A percentile compares a stretch with the other conserved stretches of the same genome.
These are phyloP conservation scores for Iguana delicatissima DNA, from an alignment of 2,797 vertebrate genomes.

Conservation along the genomic window DNA sequence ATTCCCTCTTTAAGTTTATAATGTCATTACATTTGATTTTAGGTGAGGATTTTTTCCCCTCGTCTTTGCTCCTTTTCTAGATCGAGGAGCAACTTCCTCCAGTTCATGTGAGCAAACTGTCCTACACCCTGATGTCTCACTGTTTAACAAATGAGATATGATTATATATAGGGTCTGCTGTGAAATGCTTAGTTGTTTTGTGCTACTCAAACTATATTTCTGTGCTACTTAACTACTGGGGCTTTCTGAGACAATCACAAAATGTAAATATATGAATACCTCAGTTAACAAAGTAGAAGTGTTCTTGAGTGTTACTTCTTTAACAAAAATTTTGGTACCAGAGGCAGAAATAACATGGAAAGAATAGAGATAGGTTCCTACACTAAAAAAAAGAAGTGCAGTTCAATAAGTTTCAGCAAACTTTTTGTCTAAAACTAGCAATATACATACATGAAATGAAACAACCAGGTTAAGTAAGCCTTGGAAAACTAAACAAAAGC, in stretches of 20 bases:
- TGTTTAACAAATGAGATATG: background rate
- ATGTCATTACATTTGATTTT: background rate
- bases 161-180: background rate
- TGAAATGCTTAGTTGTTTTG: background rate
- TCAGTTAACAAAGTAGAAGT: too few species aligned
- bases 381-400: too few species aligned
- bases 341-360: too few species aligned
- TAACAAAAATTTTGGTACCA: too few species aligned
- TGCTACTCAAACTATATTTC: background rate
- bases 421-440: too few species aligned
- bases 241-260: background rate
- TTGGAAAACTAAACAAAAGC: too few species aligned
- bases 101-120: background rate
- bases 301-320: too few species aligned
- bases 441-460: too few species aligned
- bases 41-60: background rate
- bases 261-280: background rate
- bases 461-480: too few species aligned
- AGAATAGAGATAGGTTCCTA: too few species aligned
- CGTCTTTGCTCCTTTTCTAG: background rate
- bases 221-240: background rate
- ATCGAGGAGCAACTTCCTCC: background rate
- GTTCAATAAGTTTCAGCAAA: too few species aligned
- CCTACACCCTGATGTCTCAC: too few species aligned
- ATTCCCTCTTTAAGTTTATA: background rate